Evolutionary conservation across 2,888 invertebrate species (phyloP).

Genomic region (Boloria euphrosyne): DNA sequence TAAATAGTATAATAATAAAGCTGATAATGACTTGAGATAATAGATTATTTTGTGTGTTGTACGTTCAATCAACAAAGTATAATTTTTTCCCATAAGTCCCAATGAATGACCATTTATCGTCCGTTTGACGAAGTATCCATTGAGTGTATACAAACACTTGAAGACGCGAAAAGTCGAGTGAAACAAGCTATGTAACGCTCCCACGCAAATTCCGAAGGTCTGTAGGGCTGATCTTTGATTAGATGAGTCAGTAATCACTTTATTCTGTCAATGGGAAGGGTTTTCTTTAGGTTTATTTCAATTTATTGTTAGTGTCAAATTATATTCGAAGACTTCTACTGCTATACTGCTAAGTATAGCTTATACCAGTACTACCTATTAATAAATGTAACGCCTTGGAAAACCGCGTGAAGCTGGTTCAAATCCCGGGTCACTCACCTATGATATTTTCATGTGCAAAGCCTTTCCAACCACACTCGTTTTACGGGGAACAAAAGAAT

Average conservation of each 20-base stretch:
- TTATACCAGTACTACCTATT: too few relatives aligned
- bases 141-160: slow-evolving; percentile 72
- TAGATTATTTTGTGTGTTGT: slow-evolving; percentile 18
- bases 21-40: slow-evolving; percentile 19
- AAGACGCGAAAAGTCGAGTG: slow-evolving; percentile 74
- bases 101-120: slow-evolving; percentile 69
- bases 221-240: slow-evolving; percentile 7
- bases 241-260: background rate
- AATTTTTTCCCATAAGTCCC: slow-evolving; percentile 64
- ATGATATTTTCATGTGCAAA: too few relatives aligned
- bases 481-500: too few relatives aligned
- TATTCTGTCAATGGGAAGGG: background rate
- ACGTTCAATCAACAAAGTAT: slow-evolving; percentile 50
- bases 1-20: slow-evolving; percentile 25
- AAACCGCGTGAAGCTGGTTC: too few relatives aligned
- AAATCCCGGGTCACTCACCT: too few relatives aligned
- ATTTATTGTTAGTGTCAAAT: too few relatives aligned
- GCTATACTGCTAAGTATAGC: too few relatives aligned
- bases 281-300: too few relatives aligned
- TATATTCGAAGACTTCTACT: too few relatives aligned
- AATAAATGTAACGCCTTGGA: too few relatives aligned
- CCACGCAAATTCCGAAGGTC: slow-evolving; percentile 60
- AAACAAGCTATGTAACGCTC: slow-evolving; percentile 62
- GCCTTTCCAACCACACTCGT: too few relatives aligned
- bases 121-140: slow-evolving; percentile 58